Percentiles rank a stretch among this genome's conserved stretches.
These are phyloP conservation scores for Aplochiton taeniatus DNA, from an alignment of 2,797 vertebrate genomes.

Conservation along the genomic window DNA sequence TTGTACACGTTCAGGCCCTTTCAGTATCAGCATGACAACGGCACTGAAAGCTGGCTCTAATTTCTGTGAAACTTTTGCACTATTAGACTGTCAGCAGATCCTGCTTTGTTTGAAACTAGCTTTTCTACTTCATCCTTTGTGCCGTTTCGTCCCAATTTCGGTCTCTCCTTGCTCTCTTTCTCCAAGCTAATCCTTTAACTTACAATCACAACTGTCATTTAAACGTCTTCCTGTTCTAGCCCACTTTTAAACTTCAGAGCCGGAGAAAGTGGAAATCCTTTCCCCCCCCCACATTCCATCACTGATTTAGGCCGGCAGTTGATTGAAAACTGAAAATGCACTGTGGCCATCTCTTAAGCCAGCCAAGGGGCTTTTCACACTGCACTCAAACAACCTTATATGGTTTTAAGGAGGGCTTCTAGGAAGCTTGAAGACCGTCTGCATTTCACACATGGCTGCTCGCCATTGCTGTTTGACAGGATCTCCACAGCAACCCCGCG, in stretches of 20 bases:
- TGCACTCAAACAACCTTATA: slow-evolving; percentile 40
- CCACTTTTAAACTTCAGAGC: slow-evolving; percentile 22
- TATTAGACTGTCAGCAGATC: too few relatives aligned
- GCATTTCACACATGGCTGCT: slow-evolving; percentile 61
- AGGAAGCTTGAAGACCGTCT: slow-evolving; percentile 49
- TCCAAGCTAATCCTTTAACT: slow-evolving; percentile 49
- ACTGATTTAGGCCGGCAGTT: slow-evolving; percentile 64
- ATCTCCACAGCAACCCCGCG: slow-evolving; percentile 49
- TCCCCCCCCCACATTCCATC: slow-evolving; percentile 58
- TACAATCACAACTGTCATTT: slow-evolving; percentile 48
- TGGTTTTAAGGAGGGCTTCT: slow-evolving; percentile 43
- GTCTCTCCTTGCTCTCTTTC: neutral
- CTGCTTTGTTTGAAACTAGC: too few relatives aligned
- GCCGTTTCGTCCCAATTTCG: neutral
- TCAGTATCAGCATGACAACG: too few relatives aligned
- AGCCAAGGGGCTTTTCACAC: slow-evolving; percentile 56
- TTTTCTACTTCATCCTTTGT: neutral
- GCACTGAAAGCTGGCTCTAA: neutral
- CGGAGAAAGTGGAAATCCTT: slow-evolving; percentile 52
- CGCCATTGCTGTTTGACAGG: slow-evolving; percentile 53
- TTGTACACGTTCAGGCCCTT: too few relatives aligned
- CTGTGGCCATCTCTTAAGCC: slow-evolving; percentile 43
- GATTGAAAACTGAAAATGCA: slow-evolving; percentile 69
- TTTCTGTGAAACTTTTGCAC: too few relatives aligned
- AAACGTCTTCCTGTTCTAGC: slow-evolving; percentile 51